These are phyloP conservation scores for Caenorhabditis uteleia DNA, from an alignment of 2,888 invertebrate genomes.

Conservation along the genomic window DNA sequence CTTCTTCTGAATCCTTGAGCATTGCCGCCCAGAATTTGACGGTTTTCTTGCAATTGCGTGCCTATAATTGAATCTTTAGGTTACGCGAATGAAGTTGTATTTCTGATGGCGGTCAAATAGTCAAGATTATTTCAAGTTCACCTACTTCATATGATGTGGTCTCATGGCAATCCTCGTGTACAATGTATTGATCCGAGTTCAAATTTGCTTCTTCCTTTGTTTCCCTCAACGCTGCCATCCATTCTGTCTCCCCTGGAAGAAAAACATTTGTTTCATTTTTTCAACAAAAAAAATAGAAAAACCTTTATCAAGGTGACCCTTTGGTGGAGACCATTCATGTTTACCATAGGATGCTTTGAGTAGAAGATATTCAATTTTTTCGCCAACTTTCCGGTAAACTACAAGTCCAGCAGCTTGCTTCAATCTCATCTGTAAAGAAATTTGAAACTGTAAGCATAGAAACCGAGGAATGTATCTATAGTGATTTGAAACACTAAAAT, in stretches of 20 bases:
- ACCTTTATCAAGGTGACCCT: slow-evolving; percentile 71
- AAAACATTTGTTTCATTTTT: neutral
- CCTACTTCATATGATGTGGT: slow-evolving; percentile 57
- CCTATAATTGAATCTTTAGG: too few species aligned
- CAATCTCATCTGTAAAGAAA: too few species aligned
- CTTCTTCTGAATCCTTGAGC: slow-evolving; percentile 49
- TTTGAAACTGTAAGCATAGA: too few species aligned
- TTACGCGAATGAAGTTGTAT: too few species aligned
- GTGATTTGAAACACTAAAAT: too few species aligned
- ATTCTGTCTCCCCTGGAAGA: slow-evolving; percentile 80
- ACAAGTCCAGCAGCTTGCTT: slow-evolving; percentile 86
- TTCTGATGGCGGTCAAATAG: too few species aligned
- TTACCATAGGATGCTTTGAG: slow-evolving; percentile 83
- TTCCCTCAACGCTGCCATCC: slow-evolving; percentile 85
- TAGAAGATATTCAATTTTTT: slow-evolving; percentile 70
- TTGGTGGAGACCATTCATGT: slow-evolving; percentile 92
- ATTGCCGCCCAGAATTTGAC: slow-evolving; percentile 66
- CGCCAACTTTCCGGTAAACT: slow-evolving; percentile 78
- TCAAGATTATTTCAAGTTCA: too few species aligned
- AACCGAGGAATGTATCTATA: too few species aligned
- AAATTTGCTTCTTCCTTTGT: slow-evolving; percentile 73
- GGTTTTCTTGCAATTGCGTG: too few species aligned
- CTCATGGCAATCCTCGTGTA: slow-evolving; percentile 59
- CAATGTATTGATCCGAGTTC: slow-evolving; percentile 55
- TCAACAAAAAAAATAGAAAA: neutral